A percentile compares a stretch with the other conserved stretches of the same genome.
Conservation (phyloP, 1,140 invertebrate species). For the Anastrepha ludens region DNA sequence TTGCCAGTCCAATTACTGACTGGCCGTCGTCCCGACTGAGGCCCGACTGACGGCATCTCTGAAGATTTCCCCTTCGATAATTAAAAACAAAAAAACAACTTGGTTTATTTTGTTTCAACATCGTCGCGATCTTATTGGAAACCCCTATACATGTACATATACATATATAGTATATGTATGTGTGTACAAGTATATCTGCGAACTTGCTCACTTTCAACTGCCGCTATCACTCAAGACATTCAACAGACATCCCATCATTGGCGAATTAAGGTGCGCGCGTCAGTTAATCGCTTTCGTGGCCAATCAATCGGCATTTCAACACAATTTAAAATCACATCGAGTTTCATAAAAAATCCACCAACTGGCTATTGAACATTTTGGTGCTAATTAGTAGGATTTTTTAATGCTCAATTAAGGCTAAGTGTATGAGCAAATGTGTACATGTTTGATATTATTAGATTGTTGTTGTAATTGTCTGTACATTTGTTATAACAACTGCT, state of each 20-base stretch:
- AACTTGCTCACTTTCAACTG: no score
- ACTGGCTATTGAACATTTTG: neutral
- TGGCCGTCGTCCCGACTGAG: no score
- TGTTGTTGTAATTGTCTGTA: neutral
- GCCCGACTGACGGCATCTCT: no score
- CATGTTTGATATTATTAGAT: neutral
- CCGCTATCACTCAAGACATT: no score
- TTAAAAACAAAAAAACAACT: no score
- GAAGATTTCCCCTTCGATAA: no score
- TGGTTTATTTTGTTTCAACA: no score
- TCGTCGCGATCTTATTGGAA: no score
- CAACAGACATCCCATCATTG: neutral
- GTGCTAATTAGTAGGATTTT: slow-evolving; percentile 12
- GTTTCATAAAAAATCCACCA: neutral
- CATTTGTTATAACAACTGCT: neutral
- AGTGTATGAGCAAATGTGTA: neutral
- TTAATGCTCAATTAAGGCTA: slow-evolving; percentile 1
- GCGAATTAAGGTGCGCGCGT: neutral
- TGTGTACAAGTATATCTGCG: no score
- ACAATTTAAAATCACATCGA: slow-evolving; percentile 1
- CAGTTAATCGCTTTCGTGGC: slow-evolving; percentile 4
- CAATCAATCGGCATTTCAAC: slow-evolving; percentile 2
- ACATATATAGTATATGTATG: no score
- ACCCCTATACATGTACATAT: no score
- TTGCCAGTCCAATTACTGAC: no score